Percentiles rank a stretch among this genome's conserved stretches.
Evolutionary conservation across 2,888 invertebrate genomes (phyloP).

Genomic region (Drosophila algonquin): DNA sequence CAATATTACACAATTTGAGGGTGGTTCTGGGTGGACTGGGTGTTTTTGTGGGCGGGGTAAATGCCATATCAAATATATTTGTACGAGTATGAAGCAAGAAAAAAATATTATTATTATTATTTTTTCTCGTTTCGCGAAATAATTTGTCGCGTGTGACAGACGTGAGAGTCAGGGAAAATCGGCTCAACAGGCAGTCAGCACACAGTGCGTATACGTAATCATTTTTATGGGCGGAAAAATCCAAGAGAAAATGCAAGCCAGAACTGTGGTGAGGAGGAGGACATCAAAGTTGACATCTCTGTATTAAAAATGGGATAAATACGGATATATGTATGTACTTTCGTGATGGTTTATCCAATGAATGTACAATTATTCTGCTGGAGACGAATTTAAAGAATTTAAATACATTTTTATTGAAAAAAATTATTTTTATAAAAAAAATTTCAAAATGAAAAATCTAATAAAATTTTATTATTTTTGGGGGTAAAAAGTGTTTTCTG

Average conservation of each 20-base stretch:
- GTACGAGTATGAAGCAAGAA: neutral
- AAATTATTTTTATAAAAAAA: neutral
- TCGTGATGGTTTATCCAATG: slow-evolving; percentile 14
- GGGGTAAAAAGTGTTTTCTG: neutral
- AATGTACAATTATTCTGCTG: neutral
- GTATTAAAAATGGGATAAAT: slow-evolving; percentile 15
- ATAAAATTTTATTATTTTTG: neutral
- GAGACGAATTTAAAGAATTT: neutral
- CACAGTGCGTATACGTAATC: slow-evolving; percentile 58
- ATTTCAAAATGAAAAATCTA: neutral
- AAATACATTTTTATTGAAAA: neutral
- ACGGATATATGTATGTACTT: slow-evolving; percentile 1
- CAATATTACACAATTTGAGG: slow-evolving; percentile 75
- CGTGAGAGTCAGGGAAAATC: slow-evolving; percentile 45
- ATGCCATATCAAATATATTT: slow-evolving; percentile 71
- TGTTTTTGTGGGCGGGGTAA: slow-evolving; percentile 47
- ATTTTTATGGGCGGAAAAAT: neutral
- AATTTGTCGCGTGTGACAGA: slow-evolving; percentile 72
- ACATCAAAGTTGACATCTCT: slow-evolving; percentile 30
- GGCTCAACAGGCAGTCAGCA: slow-evolving; percentile 65
- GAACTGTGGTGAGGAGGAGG: slow-evolving; percentile 1
- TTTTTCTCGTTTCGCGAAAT: slow-evolving; percentile 56
- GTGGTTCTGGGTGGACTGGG: neutral
- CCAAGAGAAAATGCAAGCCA: neutral
- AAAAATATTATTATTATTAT: slow-evolving; percentile 62